Evolutionary conservation across 2,797 vertebrate genomes (phyloP), one percentile per base, ranked within the genome.

Genomic region (Geotrypetes seraphini): DNA sequence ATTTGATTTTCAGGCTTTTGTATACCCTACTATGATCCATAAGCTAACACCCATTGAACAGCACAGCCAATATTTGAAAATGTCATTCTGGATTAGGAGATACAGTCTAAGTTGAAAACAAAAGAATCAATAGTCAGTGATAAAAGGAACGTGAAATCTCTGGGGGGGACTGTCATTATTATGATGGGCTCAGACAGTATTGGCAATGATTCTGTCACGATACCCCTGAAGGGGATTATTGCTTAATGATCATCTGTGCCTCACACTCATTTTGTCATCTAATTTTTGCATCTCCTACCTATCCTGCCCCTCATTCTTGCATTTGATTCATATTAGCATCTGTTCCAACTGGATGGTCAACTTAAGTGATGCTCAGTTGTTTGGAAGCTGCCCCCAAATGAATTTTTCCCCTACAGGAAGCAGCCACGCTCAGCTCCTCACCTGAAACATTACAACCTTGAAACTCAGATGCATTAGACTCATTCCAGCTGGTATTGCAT

Each of bases 1-100:
- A 67, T 67, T 48, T 38, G 38, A 36, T 28, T 68, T 72, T 57
- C 50, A 64, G 47, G 45, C 41, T 25, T 45, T 52, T 23, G 28
- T 32, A 31, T 32, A 47, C 49, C 43, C 38, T 12, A 22, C 22
- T 42, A 25, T 42, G 37, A 38, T 60, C 35, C 45, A 40, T 33
- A 43, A 25, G 28, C 28, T 32, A 60, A 50, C 24, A 38, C 41
- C 30, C 44, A 28, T 25, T 28, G 27, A 28, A 41, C 31, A 47
- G 14, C 14, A 46, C n/a, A 46, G 19, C 52, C 66, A 66, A 50
- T 18, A 52, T 53, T 66, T 56, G 48, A 48, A 49, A 33, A 27
- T 28, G 25, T 22, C 22, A 60, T 44, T 51, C 45, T 32, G 31
- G 33, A 49, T 30, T 17, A 21, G 16, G 41, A 31, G 20, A 31